phyloP scores from a whole-genome alignment of 2,797 vertebrate genomes.

The Chelonia mydas region DNA sequence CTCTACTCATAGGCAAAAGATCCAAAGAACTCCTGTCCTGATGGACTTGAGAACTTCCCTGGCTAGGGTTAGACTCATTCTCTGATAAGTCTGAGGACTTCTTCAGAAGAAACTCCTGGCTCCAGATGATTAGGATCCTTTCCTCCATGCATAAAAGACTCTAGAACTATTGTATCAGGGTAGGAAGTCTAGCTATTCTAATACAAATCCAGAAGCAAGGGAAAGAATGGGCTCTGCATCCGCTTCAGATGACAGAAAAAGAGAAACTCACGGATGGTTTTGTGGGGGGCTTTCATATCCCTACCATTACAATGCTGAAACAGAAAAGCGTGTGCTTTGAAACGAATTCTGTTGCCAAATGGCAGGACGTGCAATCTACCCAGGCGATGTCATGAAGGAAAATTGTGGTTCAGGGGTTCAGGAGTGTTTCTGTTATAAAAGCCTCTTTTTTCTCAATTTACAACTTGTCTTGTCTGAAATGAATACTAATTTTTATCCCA shows the following conservation, averaged over 20 bases:
- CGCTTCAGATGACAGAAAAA: neutral
- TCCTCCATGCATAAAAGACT: neutral
- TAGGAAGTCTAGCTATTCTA: neutral
- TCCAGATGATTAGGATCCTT: neutral
- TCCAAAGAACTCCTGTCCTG: neutral
- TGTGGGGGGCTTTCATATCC: neutral
- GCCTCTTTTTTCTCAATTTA: neutral
- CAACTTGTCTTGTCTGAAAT: neutral
- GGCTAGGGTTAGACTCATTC: neutral
- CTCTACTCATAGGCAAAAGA: neutral
- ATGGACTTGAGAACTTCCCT: neutral
- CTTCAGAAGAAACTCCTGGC: neutral
- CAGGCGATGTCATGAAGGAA: neutral
- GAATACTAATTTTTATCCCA: neutral
- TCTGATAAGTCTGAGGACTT: neutral
- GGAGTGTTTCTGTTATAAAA: neutral
- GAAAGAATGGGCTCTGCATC: neutral
- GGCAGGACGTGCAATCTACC: neutral
- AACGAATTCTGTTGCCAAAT: neutral
- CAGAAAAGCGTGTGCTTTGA: rapidly evolving
- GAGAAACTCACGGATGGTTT: neutral
- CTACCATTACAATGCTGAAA: neutral
- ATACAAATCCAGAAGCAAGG: neutral
- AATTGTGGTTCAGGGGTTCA: neutral
- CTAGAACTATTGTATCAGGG: neutral